These are phyloP conservation scores for Otolemur garnettii DNA, from an alignment of 2,113 vertebrate genomes.

Conservation along the genomic window DNA sequence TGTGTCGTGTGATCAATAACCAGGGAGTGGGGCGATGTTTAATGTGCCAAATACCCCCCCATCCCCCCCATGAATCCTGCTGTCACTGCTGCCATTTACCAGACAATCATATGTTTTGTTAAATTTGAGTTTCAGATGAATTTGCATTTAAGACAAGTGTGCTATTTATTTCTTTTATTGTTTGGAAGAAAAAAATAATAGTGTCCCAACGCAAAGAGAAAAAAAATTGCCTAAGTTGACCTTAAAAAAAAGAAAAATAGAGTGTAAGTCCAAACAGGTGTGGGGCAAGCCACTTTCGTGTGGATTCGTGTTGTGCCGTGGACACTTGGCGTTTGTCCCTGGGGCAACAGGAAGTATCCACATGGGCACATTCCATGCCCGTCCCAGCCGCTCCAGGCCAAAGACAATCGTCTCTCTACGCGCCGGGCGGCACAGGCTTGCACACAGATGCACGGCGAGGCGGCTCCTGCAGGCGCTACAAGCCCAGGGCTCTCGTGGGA, in stretches of 20 bases:
- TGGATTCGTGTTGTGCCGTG: neutral
- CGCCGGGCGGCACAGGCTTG: fast-evolving
- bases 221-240: neutral
- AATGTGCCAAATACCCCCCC: slow-evolving; percentile 93
- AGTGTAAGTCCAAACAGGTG: fast-evolving
- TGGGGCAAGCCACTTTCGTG: neutral
- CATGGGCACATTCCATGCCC: fast-evolving
- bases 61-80: slow-evolving; percentile 77
- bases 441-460: neutral
- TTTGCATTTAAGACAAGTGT: slow-evolving; percentile 64
- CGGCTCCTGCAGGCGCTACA: fast-evolving
- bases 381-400: neutral
- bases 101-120: slow-evolving; percentile 94
- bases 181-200: slow-evolving; percentile 42
- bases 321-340: neutral
- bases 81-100: slow-evolving; percentile 83
- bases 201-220: neutral
- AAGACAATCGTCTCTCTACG: neutral
- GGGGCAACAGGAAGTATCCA: too few species aligned
- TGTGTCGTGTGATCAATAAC: slow-evolving; percentile 90
- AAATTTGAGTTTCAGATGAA: slow-evolving; percentile 81
- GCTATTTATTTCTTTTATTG: slow-evolving; percentile 77
- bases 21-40: slow-evolving; percentile 88
- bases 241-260: neutral
- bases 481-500: fast-evolving